phyloP scores from a whole-genome alignment of 2,797 vertebrate genomes.

The Austrolebias charrua region DNA sequence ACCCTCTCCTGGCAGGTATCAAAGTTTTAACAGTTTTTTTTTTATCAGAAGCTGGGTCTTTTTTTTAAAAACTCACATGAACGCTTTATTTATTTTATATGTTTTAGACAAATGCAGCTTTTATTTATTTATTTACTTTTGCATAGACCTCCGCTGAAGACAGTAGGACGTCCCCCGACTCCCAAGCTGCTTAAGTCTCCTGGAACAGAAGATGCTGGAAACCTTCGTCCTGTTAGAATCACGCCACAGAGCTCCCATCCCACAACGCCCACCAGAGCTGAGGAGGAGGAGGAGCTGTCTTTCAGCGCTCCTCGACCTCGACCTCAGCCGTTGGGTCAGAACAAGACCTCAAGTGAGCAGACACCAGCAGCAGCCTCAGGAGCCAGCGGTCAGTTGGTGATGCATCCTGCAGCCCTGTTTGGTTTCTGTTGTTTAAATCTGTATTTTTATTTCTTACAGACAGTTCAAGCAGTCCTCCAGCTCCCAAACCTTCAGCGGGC shows the following conservation, averaged over 20 bases:
- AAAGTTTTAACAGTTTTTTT: constrained; percentile 13
- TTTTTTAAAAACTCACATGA: too few species aligned
- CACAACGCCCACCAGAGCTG: constrained; percentile 22
- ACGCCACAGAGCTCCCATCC: constrained; percentile 60
- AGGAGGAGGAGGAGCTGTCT: constrained; percentile 70
- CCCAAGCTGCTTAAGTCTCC: constrained; percentile 83
- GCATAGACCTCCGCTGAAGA: constrained; percentile 65
- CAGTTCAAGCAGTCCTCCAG: constrained; percentile 54
- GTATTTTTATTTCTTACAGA: constrained; percentile 41
- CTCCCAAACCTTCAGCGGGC: constrained; percentile 83
- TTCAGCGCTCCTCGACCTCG: constrained; percentile 63
- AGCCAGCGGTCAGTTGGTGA: constrained; percentile 43
- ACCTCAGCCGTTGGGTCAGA: constrained; percentile 70
- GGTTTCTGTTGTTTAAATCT: neutral
- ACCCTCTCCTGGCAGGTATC: constrained; percentile 87
- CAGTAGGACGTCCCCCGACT: constrained; percentile 59
- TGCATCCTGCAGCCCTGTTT: neutral
- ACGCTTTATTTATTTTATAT: neutral
- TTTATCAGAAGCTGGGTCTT: neutral
- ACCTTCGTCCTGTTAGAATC: constrained; percentile 84
- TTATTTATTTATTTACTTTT: neutral
- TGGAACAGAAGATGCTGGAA: constrained; percentile 83
- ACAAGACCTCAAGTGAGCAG: constrained; percentile 50
- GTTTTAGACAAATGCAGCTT: neutral
- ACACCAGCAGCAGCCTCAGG: constrained; percentile 18